Evolutionary conservation across 30 jellyfish, hydroid and myxozoan species (phyloP), one percentile per base, ranked within the genome.

Genomic region (Cassiopea xamachana): DNA sequence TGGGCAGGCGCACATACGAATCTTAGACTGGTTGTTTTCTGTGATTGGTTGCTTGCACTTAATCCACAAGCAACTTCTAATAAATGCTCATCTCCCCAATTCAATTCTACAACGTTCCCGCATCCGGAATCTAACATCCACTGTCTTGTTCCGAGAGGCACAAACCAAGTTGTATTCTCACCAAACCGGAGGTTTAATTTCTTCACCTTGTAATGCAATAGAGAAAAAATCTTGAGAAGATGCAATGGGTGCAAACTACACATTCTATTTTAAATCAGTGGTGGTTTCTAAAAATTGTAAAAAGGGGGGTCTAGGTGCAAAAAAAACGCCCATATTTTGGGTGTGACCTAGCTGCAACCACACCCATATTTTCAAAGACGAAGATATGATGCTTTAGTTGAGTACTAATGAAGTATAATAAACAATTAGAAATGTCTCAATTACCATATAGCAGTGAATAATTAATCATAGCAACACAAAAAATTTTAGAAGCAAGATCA

Each of bases 81-180:
- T 8, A 19, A 48, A 62, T 90, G 87, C 81, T 92, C 97, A 9
- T 92, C 90, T 46, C 97, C 92, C 97, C 97, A 92, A 50, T 85
- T 84, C 46, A 92, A 67, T 44, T 85, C 97, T 0, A 85, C 86
- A 19, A 92, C 97, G 58, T 91, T 83, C 46, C 45, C 48, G 45
- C 88, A 71, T 9, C 94, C 94, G 1, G 90, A 64, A 48, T 74
- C 89, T 13, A 45, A 59, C 89, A 92, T 78, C 94, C 97, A 92
- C 39, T 60, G 27, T 18, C 75, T 82, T 5, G 89, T 78, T 27
- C 92, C 92, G 1, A 68, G 80, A 15, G 97, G 97, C 1, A 86
- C 92, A 70, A 71, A 74, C 97, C 97, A 92, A 18, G 81, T 87
- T 13, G 85, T 39, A 1, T 16, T 48, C 14, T 77, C 89, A 2